Base-by-base conservation (phyloP, 2,888 invertebrate species). In the Hydrotaea diabolus region DNA sequence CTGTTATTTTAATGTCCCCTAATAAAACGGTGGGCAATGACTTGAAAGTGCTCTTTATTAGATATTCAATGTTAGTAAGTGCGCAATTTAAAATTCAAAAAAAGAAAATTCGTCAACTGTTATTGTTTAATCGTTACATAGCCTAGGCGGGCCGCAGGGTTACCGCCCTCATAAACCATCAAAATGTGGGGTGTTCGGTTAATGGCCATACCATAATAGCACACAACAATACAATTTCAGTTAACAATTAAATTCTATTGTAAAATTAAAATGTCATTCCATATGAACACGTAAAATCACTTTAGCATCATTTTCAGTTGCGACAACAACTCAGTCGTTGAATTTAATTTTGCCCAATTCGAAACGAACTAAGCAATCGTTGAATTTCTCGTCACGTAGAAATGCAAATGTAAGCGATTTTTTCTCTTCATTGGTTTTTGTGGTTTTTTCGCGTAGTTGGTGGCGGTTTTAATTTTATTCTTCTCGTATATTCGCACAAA, bases 241-340 rank as follows among this genome's bases (percentile, higher is more conserved):
- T 43, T 69, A 69, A 46, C 43, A 69, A 69, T 69, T 46, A 69
- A 43, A 46, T 69, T 13, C 31, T 17, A 62, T 62, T 31, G 21
- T 46, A 21, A 19, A 69, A 69, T 69, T 69, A 69, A 69, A 69
- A 43, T 66, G 66, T 69, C 21, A 69, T 46, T 46, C 15, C 69
- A 69, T 43, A 69, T 69, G 43, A 23, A 69, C 69, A 69, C 69
- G 69, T 69, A 69, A 21, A 23, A 15, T 69, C 69, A 69, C 69
- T 69, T 46, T 31, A 46, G 69, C 43, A 69, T 46, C 46, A 19
- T 69, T 46, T 46, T 69, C 39, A 15, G 59, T 7, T 23, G 23
- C 15, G 26, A 15, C 59, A 7, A 59, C 21, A 7, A 59, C 21
- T n/a, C n/a, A 59, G 15, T 59, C 59, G 15, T 15, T 26, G 23